Conservation (phyloP, 2,797 vertebrate genomes). For the Naso thynnoides region DNA sequence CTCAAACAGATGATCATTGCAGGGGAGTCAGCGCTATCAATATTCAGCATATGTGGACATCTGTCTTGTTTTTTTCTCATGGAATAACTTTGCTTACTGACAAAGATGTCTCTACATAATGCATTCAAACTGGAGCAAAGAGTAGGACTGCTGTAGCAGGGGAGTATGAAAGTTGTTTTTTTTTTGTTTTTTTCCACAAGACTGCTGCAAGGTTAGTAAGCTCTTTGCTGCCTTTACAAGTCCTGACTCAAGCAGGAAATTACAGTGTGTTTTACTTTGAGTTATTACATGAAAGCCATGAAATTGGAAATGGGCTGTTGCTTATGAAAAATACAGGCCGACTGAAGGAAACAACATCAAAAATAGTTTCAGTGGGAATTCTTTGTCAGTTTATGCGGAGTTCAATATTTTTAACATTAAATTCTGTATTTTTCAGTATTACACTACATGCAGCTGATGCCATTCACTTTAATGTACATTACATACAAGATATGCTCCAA, state of each 20-base stretch:
- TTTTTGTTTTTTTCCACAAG: conserved; percentile 4
- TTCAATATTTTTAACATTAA: conserved; percentile 11
- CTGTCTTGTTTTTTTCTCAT: conserved; percentile 14
- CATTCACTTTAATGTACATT: not conserved
- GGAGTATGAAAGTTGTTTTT: conserved; percentile 28
- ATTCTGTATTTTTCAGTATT: conserved; percentile 19
- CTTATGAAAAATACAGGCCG: conserved; percentile 11
- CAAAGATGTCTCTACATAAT: conserved; percentile 48
- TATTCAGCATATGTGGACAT: conserved; percentile 28
- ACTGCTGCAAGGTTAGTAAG: conserved; percentile 35
- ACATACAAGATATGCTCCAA: not conserved
- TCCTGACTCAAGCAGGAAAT: conserved; percentile 45
- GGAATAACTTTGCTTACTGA: conserved; percentile 33
- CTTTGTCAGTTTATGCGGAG: conserved; percentile 22
- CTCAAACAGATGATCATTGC: conserved; percentile 27
- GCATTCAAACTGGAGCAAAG: conserved; percentile 46
- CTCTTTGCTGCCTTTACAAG: conserved; percentile 31
- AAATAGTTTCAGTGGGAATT: conserved; percentile 15
- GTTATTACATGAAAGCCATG: conserved; percentile 40
- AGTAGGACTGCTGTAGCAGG: conserved; percentile 10
- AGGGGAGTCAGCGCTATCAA: conserved; percentile 43
- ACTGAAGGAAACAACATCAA: conserved; percentile 7
- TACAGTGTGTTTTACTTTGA: conserved; percentile 22
- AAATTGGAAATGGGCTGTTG: conserved; percentile 27
- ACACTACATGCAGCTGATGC: not conserved